Percentiles rank a stretch among this genome's conserved stretches.
These are phyloP conservation scores for Archilochus colubris DNA, from an alignment of 2,113 vertebrate genomes.

Conservation along the genomic window DNA sequence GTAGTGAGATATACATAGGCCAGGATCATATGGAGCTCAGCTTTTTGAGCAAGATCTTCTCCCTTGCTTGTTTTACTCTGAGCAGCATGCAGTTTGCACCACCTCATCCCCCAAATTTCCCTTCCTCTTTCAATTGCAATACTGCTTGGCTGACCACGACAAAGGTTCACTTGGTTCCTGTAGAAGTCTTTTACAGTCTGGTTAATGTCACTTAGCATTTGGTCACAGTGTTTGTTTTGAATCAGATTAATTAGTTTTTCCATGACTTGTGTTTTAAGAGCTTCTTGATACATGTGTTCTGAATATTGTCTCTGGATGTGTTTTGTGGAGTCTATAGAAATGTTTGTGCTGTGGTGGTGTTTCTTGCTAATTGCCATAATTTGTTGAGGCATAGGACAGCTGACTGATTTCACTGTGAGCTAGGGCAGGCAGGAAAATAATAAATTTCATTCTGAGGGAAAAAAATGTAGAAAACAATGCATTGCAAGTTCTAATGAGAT, in stretches of 20 bases:
- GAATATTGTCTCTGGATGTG: neutral
- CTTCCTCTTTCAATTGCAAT: neutral
- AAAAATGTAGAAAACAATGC: neutral
- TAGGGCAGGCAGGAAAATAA: neutral
- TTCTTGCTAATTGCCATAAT: conserved; percentile 41
- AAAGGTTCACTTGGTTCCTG: neutral
- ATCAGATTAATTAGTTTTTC: conserved; percentile 45
- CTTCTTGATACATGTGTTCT: conserved; percentile 14
- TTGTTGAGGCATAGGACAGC: neutral
- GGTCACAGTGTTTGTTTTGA: conserved; percentile 23
- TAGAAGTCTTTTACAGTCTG: conserved; percentile 9
- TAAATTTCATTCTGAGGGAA: neutral
- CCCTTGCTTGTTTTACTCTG: neutral
- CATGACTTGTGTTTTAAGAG: conserved; percentile 3
- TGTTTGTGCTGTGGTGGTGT: conserved; percentile 11
- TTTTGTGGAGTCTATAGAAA: conserved; percentile 30
- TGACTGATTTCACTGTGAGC: conserved; percentile 2
- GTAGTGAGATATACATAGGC: neutral
- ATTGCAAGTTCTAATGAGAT: neutral
- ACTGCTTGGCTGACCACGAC: neutral
- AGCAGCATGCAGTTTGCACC: fast-evolving
- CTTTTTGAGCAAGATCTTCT: neutral
- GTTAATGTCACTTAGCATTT: neutral
- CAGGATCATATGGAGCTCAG: neutral
- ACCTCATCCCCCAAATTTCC: neutral